Evolutionary conservation across 2,888 invertebrate genomes (phyloP).

Genomic region (Drosophila cognata): DNA sequence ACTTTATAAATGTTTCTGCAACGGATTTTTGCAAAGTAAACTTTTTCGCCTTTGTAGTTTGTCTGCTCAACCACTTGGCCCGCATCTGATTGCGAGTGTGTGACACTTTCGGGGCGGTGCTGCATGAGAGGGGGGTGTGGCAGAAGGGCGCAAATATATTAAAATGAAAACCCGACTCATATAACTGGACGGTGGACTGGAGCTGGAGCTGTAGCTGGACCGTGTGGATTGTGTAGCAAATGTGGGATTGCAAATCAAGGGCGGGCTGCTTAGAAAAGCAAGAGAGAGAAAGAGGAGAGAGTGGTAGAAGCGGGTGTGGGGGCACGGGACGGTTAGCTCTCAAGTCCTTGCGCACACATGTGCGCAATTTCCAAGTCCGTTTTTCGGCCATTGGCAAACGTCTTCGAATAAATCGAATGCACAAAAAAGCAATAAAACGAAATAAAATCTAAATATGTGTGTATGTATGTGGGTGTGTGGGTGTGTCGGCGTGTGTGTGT

Average conservation of each 20-base stretch:
- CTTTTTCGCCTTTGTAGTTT: conserved; percentile 76
- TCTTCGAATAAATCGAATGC: conserved; percentile 80
- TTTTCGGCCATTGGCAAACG: conserved; percentile 74
- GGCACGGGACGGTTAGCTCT: conserved; percentile 33
- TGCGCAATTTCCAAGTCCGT: conserved; percentile 81
- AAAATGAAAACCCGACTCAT: conserved; percentile 82
- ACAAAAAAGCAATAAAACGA: conserved; percentile 81
- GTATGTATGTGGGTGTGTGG: conserved; percentile 2
- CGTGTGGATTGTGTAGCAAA: conserved; percentile 14
- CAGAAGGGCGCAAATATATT: conserved; percentile 68
- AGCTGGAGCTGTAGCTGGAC: conserved; percentile 11
- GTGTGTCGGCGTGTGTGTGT: conserved; percentile 30
- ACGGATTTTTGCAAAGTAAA: conserved; percentile 79
- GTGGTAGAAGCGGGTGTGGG: not conserved
- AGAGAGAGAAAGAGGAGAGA: not conserved
- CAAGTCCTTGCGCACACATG: conserved; percentile 78
- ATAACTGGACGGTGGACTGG: conserved; percentile 53
- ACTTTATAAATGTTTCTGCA: conserved; percentile 81
- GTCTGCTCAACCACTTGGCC: conserved; percentile 59
- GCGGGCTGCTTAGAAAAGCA: not conserved
- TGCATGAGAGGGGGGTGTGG: conserved; percentile 24
- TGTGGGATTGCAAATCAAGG: conserved; percentile 4
- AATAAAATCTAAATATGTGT: conserved; percentile 79
- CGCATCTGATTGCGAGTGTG: conserved; percentile 78
- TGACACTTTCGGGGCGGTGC: conserved; percentile 52